A percentile compares a stretch with the other conserved stretches of the same genome.
Evolutionary conservation across 2,888 invertebrate species (phyloP).

Genomic region (Zelleria hepariella): DNA sequence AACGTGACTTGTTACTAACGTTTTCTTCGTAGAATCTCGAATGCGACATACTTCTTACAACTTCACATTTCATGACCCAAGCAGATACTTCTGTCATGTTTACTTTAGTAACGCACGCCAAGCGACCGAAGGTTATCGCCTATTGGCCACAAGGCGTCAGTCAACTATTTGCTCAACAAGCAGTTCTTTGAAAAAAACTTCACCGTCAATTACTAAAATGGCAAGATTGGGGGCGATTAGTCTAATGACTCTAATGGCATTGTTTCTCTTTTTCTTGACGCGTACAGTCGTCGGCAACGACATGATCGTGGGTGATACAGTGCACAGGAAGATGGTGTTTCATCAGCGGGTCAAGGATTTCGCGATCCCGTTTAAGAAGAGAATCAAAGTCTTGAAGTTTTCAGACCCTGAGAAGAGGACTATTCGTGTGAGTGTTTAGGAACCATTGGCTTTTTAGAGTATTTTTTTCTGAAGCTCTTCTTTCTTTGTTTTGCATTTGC

Average conservation of each 20-base stretch:
- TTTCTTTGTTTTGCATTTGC: too few species aligned
- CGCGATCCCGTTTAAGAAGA: conserved; percentile 62
- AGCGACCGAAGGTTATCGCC: conserved; percentile 33
- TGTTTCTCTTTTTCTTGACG: conserved; percentile 17
- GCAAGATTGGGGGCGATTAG: background rate
- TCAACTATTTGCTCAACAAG: background rate
- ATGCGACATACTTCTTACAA: too few species aligned
- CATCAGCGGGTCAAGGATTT: conserved; percentile 62
- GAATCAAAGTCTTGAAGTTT: conserved; percentile 48
- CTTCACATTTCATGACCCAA: too few species aligned
- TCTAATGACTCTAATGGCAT: conserved; percentile 13
- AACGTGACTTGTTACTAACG: too few species aligned
- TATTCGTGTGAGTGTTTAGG: conserved; percentile 40
- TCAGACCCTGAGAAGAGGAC: conserved; percentile 51
- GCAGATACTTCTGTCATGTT: background rate
- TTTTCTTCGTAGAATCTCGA: too few species aligned
- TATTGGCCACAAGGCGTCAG: conserved; percentile 6
- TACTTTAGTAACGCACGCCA: background rate
- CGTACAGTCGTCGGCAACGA: conserved; percentile 26
- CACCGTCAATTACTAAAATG: background rate
- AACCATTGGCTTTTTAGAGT: too few species aligned
- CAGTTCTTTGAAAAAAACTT: background rate
- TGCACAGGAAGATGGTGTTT: conserved; percentile 64
- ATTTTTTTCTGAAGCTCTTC: too few species aligned
- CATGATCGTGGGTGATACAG: conserved; percentile 61